Evolutionary conservation across 1,140 invertebrate genomes (phyloP), one percentile per base, ranked within the genome.

Genomic region (Neodiprion virginianus): DNA sequence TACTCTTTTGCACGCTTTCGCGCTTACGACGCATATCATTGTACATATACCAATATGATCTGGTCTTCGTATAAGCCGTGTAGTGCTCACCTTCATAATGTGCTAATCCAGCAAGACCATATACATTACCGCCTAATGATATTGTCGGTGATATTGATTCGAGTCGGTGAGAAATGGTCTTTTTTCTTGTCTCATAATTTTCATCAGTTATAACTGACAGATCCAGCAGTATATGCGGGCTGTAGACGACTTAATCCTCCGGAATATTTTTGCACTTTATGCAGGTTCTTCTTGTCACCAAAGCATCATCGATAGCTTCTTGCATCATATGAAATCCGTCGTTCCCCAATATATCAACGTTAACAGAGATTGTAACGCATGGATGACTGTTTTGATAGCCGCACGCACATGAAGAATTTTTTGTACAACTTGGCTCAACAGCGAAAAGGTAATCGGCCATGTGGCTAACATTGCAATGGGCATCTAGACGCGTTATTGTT

Each of bases 101-200:
- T 14, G 8, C 53, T 14, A 61, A 11, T 11, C 53, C 53, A 61
- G 53, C 53, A 14, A 61, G 11, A 11, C 3, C n/a, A n/a, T 61
- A 61, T 61, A 61, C 5, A 72, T 74, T 71, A 50, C 61, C 69
- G 74, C 79, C 48, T 1, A 73, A 11, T 11, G 14, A 23, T 9
- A 75, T 28, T 11, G 66, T 50, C 49, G 65, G 10, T 17, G 74
- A 11, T 5, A 75, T 68, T 7, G 65, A 67, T 8, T 50, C 74
- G 23, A 75, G 74, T 12, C 50, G 61, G 71, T 75, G 71, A 7
- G n/a, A 11, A 14, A 75, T 66, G 53, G n/a, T 75, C 7, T 67
- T 49, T 17, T 72, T 75, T 48, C 66, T 9, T 14, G 14, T 14
- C 1, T 9, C 9, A 14, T 53, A 53, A 9, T 1, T 9, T 14